These are phyloP conservation scores for Leptopilina drosophilae DNA, from an alignment of 2,888 invertebrate species.

Conservation along the genomic window DNA sequence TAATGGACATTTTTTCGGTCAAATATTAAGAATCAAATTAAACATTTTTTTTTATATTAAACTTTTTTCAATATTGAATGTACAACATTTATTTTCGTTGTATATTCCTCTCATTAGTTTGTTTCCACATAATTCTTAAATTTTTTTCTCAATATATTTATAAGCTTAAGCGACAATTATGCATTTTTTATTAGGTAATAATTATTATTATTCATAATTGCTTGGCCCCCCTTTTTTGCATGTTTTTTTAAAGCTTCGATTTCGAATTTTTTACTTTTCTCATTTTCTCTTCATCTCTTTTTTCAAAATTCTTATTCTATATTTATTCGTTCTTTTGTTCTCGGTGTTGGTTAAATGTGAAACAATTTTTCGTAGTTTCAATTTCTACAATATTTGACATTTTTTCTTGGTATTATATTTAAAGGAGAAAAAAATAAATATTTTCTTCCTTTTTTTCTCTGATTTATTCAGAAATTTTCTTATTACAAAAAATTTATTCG, in stretches of 20 bases:
- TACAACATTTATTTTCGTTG: conserved; percentile 12
- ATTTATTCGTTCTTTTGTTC: conserved; percentile 45
- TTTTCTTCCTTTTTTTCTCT: conserved; percentile 29
- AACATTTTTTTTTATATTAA: conserved; percentile 39
- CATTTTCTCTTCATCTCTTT: conserved; percentile 38
- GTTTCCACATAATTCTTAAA: conserved; percentile 3
- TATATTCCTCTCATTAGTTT: conserved; percentile 24
- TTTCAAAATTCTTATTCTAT: conserved; percentile 53
- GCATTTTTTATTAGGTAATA: conserved; percentile 62
- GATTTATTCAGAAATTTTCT: neutral
- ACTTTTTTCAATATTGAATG: conserved; percentile 37
- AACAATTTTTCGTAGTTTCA: conserved; percentile 30
- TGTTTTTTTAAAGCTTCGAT: conserved; percentile 58
- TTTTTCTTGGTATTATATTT: neutral
- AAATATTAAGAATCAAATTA: conserved; percentile 48
- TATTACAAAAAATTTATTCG: conserved; percentile 1
- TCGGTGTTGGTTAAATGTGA: conserved; percentile 60
- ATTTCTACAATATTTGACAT: conserved; percentile 25
- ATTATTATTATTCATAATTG: conserved; percentile 53
- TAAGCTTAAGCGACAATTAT: conserved; percentile 56
- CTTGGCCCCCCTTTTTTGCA: conserved; percentile 67
- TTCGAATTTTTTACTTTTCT: conserved; percentile 45
- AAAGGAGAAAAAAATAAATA: neutral
- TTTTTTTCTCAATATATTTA: conserved; percentile 23
- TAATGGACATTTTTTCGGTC: conserved; percentile 12